These are phyloP conservation scores for Chromobotia macracanthus DNA, from an alignment of 2,797 vertebrate species.

Conservation along the genomic window DNA sequence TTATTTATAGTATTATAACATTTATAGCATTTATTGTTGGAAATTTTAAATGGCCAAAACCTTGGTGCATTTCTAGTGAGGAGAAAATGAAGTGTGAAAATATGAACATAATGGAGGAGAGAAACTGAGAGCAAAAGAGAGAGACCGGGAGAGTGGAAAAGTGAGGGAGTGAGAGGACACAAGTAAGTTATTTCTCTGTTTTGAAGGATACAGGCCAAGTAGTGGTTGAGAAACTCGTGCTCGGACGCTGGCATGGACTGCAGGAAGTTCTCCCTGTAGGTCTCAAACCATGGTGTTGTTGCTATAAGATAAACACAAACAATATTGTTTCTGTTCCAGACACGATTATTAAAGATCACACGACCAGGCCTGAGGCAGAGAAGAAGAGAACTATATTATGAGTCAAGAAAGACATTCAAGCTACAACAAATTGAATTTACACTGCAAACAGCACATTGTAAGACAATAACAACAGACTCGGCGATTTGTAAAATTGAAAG, in stretches of 20 bases:
- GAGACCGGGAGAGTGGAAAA: too few relatives aligned
- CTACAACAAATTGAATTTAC: background rate
- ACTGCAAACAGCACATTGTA: background rate
- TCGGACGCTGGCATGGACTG: slow-evolving; percentile 94
- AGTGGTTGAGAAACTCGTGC: slow-evolving; percentile 97
- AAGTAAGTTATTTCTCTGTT: too few relatives aligned
- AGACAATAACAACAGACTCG: slow-evolving; percentile 20
- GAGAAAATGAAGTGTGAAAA: too few relatives aligned
- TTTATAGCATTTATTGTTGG: too few relatives aligned
- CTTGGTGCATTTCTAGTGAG: too few relatives aligned
- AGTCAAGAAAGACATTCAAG: background rate
- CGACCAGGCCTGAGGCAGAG: slow-evolving; percentile 15
- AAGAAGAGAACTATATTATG: too few relatives aligned
- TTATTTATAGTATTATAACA: too few relatives aligned
- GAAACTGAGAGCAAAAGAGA: too few relatives aligned
- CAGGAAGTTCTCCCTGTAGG: slow-evolving; percentile 94
- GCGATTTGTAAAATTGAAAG: background rate
- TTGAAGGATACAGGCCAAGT: slow-evolving; percentile 97
- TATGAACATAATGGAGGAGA: too few relatives aligned
- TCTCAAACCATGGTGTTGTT: slow-evolving; percentile 97
- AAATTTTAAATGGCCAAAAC: too few relatives aligned
- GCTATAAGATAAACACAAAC: slow-evolving; percentile 80
- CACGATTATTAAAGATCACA: slow-evolving; percentile 1
- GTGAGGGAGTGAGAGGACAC: too few relatives aligned
- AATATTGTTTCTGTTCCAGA: too few relatives aligned